Conservation (phyloP, 2,888 invertebrate species). For the Coenonympha arcania region DNA sequence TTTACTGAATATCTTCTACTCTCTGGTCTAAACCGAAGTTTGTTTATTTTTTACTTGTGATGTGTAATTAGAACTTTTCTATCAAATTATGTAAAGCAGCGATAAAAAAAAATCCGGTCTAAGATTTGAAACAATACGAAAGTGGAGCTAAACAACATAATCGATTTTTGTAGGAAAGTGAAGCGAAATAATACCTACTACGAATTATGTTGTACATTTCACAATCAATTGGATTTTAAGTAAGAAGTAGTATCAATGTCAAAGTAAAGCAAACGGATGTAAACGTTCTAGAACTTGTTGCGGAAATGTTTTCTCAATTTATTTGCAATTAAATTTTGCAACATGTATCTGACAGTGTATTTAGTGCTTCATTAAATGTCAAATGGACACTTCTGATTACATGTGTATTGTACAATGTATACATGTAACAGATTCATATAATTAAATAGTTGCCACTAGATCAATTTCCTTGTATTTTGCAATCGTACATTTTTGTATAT, state of each 20-base stretch:
- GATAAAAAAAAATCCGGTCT: no score
- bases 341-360: background rate
- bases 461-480: background rate
- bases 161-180: no score
- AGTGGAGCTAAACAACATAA: no score
- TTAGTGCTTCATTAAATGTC: background rate
- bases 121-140: no score
- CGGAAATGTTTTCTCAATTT: background rate
- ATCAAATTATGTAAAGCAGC: no score
- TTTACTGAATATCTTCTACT: background rate
- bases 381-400: background rate
- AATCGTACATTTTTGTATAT: background rate
- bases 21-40: background rate
- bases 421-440: no score
- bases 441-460: no score
- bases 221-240: no score
- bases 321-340: background rate
- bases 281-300: constrained; percentile 2
- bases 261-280: constrained; percentile 3
- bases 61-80: no score
- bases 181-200: no score
- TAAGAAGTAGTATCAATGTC: background rate
- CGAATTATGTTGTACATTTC: no score
- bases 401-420: background rate
- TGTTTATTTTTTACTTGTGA: background rate